Base-by-base conservation (phyloP, 2,888 invertebrate species). In the Clanis bilineata region DNA sequence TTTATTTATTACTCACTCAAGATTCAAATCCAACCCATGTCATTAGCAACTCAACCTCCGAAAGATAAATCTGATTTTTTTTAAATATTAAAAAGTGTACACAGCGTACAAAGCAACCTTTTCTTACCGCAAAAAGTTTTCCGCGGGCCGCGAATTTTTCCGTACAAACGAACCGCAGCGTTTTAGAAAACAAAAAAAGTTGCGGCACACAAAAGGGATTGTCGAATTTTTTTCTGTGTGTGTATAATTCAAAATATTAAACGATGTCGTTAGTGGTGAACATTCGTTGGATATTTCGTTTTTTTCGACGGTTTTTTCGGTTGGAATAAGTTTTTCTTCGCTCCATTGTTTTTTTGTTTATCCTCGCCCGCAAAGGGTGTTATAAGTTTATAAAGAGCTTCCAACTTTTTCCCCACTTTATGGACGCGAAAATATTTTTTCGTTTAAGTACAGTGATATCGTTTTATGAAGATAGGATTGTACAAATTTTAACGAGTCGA, bases 101-200 rank as follows among this genome's bases (percentile, higher is more conserved):
- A 32, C 51, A 18, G n/a, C 23, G 69, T 72, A 85, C 86, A 86
- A 86, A 86, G 87, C 86, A 85, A 84, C 89, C 88, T 85, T 88
- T 90, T 90, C 90, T 92, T 89, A 88, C 91, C 91, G 75, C 90
- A 91, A 88, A 90, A 90, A 89, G 79, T 88, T 90, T 86, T 81
- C 79, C 79, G 76, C 76, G 80, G 83, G 79, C 79, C 79, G 78
- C 85, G 81, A 86, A 79, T 81, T 82, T 80, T 74, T 79, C 82
- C 79, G 73, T 76, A 82, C 87, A 91, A 91, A 91, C 89, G 79
- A 81, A 89, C 91, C 91, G 80, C 90, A 88, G 77, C 76, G 80
- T 51, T 51, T 51, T 51, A 51, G 51, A 51, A 51, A 32, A 51
- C 47, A 51, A 80, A 84, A 88, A 90, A 88, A 89, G 87, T 88